A percentile compares a stretch with the other conserved stretches of the same genome.
Conservation (phyloP, 2,888 invertebrate genomes). For the Dryobotodes eremita region DNA sequence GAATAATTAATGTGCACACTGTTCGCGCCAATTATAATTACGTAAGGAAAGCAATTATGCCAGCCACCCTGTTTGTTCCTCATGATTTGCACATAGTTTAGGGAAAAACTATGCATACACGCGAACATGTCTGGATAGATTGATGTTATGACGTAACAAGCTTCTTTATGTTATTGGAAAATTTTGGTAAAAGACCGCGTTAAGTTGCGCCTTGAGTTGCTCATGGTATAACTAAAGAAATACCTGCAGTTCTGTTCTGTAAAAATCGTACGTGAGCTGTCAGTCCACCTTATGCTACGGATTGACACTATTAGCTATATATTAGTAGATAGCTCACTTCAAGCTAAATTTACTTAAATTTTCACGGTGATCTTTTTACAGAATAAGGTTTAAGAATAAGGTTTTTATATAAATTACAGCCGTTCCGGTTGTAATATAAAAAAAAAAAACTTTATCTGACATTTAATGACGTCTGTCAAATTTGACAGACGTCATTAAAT, state of each 20-base stretch:
- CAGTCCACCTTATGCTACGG: not conserved
- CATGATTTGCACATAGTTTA: slow-evolving; percentile 69
- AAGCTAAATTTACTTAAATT: not conserved
- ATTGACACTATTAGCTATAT: not conserved
- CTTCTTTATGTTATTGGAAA: not conserved
- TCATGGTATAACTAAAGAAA: not conserved
- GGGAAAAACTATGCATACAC: slow-evolving; percentile 65
- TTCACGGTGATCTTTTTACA: not conserved
- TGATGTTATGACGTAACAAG: slow-evolving; percentile 26
- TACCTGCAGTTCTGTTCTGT: not conserved
- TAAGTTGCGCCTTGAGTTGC: not conserved
- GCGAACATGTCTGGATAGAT: slow-evolving; percentile 51
- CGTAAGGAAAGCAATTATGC: slow-evolving; percentile 87
- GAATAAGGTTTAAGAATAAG: too few relatives aligned
- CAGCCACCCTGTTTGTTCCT: slow-evolving; percentile 63
- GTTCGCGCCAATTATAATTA: slow-evolving; percentile 88
- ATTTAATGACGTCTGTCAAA: slow-evolving; percentile 8
- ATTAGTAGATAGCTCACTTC: not conserved
- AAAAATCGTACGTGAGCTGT: not conserved
- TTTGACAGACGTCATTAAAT: slow-evolving; percentile 8
- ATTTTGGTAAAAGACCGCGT: not conserved
- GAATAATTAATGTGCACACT: slow-evolving; percentile 89
- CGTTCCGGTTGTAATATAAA: not conserved
- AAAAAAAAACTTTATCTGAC: not conserved
- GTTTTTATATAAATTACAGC: too few relatives aligned